Evolutionary conservation across 1,140 invertebrate species (phyloP).

Genomic region (Trachymyrmex septentrionalis): DNA sequence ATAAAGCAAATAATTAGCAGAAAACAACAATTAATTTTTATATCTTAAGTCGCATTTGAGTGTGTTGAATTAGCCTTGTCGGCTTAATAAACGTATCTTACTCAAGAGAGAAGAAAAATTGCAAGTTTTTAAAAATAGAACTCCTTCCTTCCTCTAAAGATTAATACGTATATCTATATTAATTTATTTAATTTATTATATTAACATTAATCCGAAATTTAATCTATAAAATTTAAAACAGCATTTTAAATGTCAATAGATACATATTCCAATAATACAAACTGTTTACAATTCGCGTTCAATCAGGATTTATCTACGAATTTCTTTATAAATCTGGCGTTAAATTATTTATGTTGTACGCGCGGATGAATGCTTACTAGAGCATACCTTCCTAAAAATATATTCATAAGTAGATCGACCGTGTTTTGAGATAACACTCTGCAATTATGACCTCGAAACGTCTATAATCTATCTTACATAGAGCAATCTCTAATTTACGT

Average conservation of each 20-base stretch:
- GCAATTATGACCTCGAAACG: constrained; percentile 29
- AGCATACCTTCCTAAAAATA: constrained; percentile 31
- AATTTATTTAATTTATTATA: constrained; percentile 5
- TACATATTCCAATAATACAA: neutral
- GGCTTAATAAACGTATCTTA: no score
- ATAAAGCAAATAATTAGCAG: no score
- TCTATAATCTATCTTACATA: constrained; percentile 24
- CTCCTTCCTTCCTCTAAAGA: no score
- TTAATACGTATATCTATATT: neutral
- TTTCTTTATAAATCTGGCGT: neutral
- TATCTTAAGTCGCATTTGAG: no score
- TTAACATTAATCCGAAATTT: neutral
- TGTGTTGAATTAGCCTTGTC: no score
- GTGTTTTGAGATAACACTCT: constrained; percentile 36
- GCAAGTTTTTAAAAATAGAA: no score
- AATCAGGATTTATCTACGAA: neutral
- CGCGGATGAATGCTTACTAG: constrained; percentile 9
- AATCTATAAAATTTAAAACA: neutral
- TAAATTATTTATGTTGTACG: neutral
- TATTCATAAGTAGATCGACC: constrained; percentile 3
- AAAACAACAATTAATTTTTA: no score
- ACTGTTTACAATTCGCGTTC: neutral
- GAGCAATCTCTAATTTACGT: constrained; percentile 29
- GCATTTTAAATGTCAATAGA: neutral
- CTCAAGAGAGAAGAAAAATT: no score